Base-by-base conservation (phyloP, 2,888 invertebrate species). In the Drosophila multiciliata region DNA sequence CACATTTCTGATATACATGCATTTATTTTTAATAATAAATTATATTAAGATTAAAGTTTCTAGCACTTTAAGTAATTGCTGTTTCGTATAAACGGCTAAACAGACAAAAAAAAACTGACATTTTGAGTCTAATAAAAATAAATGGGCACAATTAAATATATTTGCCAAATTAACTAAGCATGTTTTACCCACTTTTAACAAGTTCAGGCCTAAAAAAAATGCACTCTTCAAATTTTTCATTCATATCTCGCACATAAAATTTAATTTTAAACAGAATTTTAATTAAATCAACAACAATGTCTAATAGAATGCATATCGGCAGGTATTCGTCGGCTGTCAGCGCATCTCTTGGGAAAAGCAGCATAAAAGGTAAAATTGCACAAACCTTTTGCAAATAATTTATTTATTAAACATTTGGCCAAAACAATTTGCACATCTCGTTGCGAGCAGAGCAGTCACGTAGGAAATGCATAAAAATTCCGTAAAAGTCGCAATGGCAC, bases 391-490 rank as follows among this genome's bases (percentile, higher is more conserved):
- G 49, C 49, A 52, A 32, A 69, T 82, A 73, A 82, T 80, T 82
- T 85, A 85, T 83, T 82, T 85, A 83, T 83, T 85, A 85, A 83
- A 80, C 80, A 78, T 73, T 75, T 75, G 68, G 70, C 70, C 72
- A 68, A 73, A 62, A 71, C 72, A 71, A 77, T 80, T 80, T 57
- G 60, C 66, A 70, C 55, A 64, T 42, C 69, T 6, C 59, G 61
- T 66, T 52, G 73, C 55, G 45, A 59, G 45, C 52, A 50, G 57
- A 65, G 49, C 11, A 54, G 85, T 85, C 85, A 85, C 85, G 85
- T 85, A 85, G 81, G 54, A 67, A 85, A 85, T 87, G 87, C 85
- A 87, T 87, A 85, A 85, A 85, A 87, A 87, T 83, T 81, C 83
- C 68, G 63, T 60, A 83, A 74, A 66, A 79, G 75, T 78, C 75